Evolutionary conservation across 2,797 vertebrate genomes (phyloP).

Genomic region (Aselliscus stoliczkanus): DNA sequence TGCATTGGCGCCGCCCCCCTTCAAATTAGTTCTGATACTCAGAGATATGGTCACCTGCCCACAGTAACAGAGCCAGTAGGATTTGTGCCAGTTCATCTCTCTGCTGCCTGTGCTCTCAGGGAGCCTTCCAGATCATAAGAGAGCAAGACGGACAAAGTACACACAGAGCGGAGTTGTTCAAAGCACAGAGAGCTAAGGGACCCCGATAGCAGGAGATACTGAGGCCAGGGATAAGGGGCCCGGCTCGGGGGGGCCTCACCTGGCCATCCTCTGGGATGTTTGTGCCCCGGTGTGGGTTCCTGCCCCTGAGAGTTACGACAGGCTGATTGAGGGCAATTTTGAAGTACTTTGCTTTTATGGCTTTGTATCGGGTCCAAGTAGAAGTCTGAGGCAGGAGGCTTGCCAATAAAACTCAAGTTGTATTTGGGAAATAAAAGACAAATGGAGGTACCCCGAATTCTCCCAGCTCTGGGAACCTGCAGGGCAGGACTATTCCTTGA

Average conservation of each 20-base stretch:
- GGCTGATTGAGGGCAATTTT: neutral
- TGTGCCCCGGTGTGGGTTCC: neutral
- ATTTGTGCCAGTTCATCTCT: neutral
- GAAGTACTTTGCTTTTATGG: neutral
- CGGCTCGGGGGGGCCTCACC: neutral
- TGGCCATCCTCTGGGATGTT: neutral
- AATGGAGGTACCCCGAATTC: neutral
- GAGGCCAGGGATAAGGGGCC: neutral
- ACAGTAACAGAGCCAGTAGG: neutral
- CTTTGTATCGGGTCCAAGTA: neutral
- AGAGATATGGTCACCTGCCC: neutral
- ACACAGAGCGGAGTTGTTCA: too few species aligned
- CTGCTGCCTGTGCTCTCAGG: neutral
- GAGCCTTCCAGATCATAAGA: neutral
- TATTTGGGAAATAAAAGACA: constrained; percentile 17
- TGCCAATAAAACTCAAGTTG: neutral
- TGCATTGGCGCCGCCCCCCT: neutral
- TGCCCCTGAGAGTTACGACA: neutral
- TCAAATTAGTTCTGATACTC: neutral
- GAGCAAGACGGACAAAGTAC: neutral
- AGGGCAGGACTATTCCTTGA: neutral
- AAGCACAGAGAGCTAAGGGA: neutral
- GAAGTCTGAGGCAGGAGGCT: neutral
- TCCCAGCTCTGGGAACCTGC: neutral
- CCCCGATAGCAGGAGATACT: neutral